phyloP scores from a whole-genome alignment of 53 echinoderm and acorn worm species.

The Actinopyga echinites region DNA sequence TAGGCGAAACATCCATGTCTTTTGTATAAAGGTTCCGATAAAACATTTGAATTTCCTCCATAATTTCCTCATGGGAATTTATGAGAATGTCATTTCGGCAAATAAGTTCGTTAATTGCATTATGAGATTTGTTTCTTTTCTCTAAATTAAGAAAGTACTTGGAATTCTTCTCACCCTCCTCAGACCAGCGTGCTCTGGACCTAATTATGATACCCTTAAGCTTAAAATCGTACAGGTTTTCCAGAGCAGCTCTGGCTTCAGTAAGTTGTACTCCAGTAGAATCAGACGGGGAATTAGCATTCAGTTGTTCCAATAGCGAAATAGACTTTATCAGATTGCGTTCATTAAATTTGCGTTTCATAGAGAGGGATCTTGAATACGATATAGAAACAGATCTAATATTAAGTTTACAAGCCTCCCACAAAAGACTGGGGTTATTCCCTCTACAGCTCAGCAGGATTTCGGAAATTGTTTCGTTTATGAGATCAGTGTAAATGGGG shows the following conservation, averaged over 20 bases:
- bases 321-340: neutral
- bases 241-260: neutral
- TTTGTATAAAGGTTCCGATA: too few relatives aligned
- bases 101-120: neutral
- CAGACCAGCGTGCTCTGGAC: neutral
- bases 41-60: neutral
- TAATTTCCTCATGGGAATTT: neutral
- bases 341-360: neutral
- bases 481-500: neutral
- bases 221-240: neutral
- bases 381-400: neutral
- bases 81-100: neutral
- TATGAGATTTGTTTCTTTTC: neutral
- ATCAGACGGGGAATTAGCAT: neutral
- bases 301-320: neutral
- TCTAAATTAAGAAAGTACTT: neutral
- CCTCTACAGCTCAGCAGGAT: too few relatives aligned
- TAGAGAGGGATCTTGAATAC: neutral
- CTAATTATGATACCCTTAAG: neutral
- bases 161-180: neutral
- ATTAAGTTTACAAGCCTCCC: slow-evolving; percentile 6
- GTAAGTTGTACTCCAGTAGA: neutral
- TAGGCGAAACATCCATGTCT: too few relatives aligned
- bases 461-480: neutral
- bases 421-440: neutral